Conservation (phyloP, 2,113 vertebrate genomes). For the Ptilorrhoa leucosticta region DNA sequence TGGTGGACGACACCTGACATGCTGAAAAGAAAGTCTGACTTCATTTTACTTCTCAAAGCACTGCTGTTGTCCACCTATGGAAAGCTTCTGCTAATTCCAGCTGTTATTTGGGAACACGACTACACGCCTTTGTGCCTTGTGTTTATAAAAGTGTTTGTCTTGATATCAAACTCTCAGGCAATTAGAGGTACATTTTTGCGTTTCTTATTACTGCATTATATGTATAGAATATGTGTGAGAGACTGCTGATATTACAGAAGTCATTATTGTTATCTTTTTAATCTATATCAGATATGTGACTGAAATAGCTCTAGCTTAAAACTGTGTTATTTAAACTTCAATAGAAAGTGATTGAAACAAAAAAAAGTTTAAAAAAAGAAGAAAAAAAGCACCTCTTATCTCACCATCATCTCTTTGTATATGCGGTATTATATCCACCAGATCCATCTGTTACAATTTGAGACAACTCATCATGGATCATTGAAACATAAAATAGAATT, state of each 20-base stretch:
- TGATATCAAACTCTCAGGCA: conserved; percentile 93
- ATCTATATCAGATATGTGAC: fast-evolving
- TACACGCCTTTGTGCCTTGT: conserved; percentile 87
- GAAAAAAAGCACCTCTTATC: not conserved
- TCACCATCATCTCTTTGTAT: not conserved
- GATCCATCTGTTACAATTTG: not conserved
- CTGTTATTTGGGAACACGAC: conserved; percentile 97
- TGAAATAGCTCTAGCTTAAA: not conserved
- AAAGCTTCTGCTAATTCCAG: conserved; percentile 92
- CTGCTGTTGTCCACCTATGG: conserved; percentile 92
- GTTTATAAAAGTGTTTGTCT: conserved; percentile 91
- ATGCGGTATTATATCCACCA: not conserved
- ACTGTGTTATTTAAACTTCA: not conserved
- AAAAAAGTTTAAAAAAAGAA: not conserved
- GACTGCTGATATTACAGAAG: not conserved
- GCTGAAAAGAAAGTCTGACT: conserved; percentile 53
- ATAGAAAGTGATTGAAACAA: not conserved
- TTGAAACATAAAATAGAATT: not conserved
- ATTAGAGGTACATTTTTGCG: conserved; percentile 80
- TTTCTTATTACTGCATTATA: not conserved
- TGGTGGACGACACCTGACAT: conserved; percentile 67
- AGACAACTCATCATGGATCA: not conserved
- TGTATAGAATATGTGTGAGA: not conserved
- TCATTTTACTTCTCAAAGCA: conserved; percentile 83
- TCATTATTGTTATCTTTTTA: not conserved